Conservation (phyloP, 2,888 invertebrate species). For the Eupithecia centaureata region DNA sequence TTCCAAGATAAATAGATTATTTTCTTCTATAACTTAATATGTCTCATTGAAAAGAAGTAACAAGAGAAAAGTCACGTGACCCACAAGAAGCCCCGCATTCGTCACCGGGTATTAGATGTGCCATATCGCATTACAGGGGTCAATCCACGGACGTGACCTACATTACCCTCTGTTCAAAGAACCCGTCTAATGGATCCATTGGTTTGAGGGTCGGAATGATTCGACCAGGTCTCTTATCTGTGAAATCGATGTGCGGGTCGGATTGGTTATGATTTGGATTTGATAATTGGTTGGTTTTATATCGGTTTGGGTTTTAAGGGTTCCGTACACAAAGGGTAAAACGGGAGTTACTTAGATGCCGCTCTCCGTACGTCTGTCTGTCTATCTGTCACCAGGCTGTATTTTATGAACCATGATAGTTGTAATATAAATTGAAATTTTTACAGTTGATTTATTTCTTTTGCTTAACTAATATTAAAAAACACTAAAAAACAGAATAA, state of each 20-base stretch:
- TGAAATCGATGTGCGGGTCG: slow-evolving; percentile 24
- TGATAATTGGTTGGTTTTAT: slow-evolving; percentile 6
- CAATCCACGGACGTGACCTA: slow-evolving; percentile 68
- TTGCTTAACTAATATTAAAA: too few relatives aligned
- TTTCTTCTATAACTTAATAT: too few relatives aligned
- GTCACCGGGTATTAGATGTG: slow-evolving; percentile 49
- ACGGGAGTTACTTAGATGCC: too few relatives aligned
- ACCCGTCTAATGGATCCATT: slow-evolving; percentile 76
- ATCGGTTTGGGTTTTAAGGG: neutral
- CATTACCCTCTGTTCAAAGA: slow-evolving; percentile 77
- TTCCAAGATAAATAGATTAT: too few relatives aligned
- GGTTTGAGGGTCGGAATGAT: slow-evolving; percentile 66
- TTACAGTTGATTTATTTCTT: too few relatives aligned
- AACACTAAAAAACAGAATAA: too few relatives aligned
- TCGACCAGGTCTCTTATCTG: slow-evolving; percentile 26
- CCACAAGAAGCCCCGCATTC: slow-evolving; percentile 43
- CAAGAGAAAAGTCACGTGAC: slow-evolving; percentile 30
- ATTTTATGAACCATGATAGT: too few relatives aligned
- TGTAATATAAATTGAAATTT: too few relatives aligned
- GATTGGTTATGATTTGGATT: slow-evolving; percentile 17
- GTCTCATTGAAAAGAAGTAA: slow-evolving; percentile 5
- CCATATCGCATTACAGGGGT: slow-evolving; percentile 67
- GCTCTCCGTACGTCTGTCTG: too few relatives aligned
- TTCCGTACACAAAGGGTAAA: too few relatives aligned
- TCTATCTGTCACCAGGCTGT: too few relatives aligned